phyloP scores from a whole-genome alignment of 1,140 invertebrate genomes.

The Tetragonula clypearis region DNA sequence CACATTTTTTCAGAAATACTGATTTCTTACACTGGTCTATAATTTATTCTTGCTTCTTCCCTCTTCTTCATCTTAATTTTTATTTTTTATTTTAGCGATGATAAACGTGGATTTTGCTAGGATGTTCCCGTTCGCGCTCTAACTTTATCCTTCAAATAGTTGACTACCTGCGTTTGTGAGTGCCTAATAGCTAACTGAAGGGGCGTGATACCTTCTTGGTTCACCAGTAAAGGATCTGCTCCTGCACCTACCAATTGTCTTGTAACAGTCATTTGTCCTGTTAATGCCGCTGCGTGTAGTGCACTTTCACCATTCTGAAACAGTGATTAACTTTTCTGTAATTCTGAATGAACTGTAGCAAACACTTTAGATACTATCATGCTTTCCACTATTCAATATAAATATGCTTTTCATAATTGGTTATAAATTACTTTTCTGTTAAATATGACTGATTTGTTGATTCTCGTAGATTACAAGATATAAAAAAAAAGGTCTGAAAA shows the following conservation, averaged over 20 bases:
- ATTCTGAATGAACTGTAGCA: background rate
- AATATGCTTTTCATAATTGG: background rate
- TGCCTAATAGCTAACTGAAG: slow-evolving; percentile 85
- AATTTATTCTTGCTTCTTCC: background rate
- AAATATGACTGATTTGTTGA: background rate
- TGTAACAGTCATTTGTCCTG: slow-evolving; percentile 91
- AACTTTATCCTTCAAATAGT: slow-evolving; percentile 83
- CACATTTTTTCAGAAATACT: slow-evolving; percentile 52
- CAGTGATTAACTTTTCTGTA: background rate
- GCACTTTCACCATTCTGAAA: slow-evolving; percentile 94
- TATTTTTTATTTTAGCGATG: background rate
- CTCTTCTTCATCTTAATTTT: background rate
- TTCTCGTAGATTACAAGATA: background rate
- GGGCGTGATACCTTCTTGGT: slow-evolving; percentile 87
- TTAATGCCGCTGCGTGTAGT: slow-evolving; percentile 93
- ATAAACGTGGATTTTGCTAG: slow-evolving; percentile 45
- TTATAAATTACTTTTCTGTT: background rate
- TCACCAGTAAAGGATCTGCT: slow-evolving; percentile 86
- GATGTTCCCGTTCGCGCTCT: slow-evolving; percentile 69
- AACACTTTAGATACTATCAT: background rate
- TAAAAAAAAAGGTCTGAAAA: too few species aligned
- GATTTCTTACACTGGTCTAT: slow-evolving; percentile 25
- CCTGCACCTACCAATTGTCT: slow-evolving; percentile 89
- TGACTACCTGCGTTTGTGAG: slow-evolving; percentile 83
- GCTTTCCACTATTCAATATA: background rate